These are phyloP conservation scores for Meleagris gallopavo DNA, from an alignment of 2,113 vertebrate genomes.

Conservation along the genomic window DNA sequence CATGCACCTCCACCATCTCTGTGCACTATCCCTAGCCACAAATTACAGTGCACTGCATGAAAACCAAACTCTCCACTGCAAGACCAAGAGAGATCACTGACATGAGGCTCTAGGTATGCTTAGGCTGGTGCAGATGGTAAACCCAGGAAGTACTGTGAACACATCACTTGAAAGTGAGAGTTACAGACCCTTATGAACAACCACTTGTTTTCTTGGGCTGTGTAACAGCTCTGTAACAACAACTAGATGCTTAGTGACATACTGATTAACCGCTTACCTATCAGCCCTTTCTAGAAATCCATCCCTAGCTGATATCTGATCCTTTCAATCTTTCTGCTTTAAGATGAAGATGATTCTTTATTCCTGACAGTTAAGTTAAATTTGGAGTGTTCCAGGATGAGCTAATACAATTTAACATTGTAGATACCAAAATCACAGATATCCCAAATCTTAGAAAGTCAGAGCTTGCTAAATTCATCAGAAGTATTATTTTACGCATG, in stretches of 20 bases:
- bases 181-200: neutral
- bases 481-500: neutral
- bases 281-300: neutral
- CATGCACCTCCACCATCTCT: neutral
- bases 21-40: neutral
- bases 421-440: neutral
- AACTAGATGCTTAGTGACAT: neutral
- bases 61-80: neutral
- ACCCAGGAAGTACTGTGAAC: neutral
- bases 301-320: neutral
- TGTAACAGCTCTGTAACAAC: constrained; percentile 9
- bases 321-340: neutral
- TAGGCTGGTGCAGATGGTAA: neutral
- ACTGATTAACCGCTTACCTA: neutral
- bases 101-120: rapidly evolving
- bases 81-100: neutral
- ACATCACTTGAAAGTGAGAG: neutral
- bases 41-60: neutral
- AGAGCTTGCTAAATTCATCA: neutral
- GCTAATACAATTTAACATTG: neutral
- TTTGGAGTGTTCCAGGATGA: neutral
- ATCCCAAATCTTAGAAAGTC: neutral
- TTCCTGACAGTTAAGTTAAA: neutral
- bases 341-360: neutral
- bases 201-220: neutral